Evolutionary conservation across 2,888 invertebrate species (phyloP).

Genomic region (Pristionchus fissidentatus): DNA sequence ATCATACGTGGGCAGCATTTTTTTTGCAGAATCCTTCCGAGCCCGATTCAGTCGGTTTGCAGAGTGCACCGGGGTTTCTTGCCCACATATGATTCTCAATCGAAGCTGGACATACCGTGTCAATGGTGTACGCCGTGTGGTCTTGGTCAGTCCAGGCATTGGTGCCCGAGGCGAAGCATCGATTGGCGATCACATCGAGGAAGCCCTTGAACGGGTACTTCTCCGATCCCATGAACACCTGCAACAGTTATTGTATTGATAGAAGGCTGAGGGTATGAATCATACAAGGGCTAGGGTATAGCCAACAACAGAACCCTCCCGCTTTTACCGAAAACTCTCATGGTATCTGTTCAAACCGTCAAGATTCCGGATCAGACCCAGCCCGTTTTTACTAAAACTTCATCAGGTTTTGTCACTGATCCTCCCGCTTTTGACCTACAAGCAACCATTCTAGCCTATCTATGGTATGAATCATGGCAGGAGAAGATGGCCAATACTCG

Average conservation of each 20-base stretch:
- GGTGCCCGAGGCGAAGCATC: slow-evolving; percentile 87
- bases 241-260: slow-evolving; percentile 79
- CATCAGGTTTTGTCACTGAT: no score
- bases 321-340: background rate
- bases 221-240: slow-evolving; percentile 91
- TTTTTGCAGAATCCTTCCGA: no score
- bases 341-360: background rate
- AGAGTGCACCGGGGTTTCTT: background rate
- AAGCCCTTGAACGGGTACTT: slow-evolving; percentile 81
- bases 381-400: background rate
- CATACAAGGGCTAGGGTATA: no score
- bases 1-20: no score
- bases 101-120: slow-evolving; percentile 80
- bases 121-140: slow-evolving; percentile 91
- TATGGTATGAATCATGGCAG: background rate
- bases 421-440: no score
- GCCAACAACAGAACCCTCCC: no score
- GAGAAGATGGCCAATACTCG: background rate
- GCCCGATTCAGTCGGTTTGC: no score
- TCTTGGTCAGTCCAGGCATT: slow-evolving; percentile 90
- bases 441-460: no score
- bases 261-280: no score
- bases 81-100: background rate
- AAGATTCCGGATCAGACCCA: background rate
- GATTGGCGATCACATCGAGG: slow-evolving; percentile 88